phyloP scores from a whole-genome alignment of 2,797 vertebrate species.

The Pantherophis vulpinus region DNA sequence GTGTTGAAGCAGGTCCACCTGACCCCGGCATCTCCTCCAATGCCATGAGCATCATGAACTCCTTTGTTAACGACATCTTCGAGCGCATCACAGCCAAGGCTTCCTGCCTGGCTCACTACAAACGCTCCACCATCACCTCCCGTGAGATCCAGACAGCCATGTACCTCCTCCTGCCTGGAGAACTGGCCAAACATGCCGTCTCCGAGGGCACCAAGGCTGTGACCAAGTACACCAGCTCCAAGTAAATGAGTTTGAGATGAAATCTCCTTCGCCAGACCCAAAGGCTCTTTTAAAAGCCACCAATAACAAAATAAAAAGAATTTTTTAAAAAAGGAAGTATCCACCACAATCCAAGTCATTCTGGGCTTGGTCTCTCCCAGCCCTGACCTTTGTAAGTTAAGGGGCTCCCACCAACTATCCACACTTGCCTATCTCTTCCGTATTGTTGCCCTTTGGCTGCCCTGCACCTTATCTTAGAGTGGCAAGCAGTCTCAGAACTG shows the following conservation, averaged over 20 bases:
- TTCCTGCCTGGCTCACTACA: conserved; percentile 74
- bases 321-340: neutral
- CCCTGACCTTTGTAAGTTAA: neutral
- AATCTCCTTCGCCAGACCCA: too few relatives aligned
- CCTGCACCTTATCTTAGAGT: neutral
- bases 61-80: conserved; percentile 78
- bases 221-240: too few relatives aligned
- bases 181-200: too few relatives aligned
- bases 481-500: neutral
- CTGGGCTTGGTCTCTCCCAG: neutral
- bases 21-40: conserved; percentile 72
- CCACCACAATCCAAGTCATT: neutral
- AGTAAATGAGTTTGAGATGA: too few relatives aligned
- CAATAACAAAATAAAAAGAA: too few relatives aligned
- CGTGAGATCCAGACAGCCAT: too few relatives aligned
- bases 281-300: too few relatives aligned
- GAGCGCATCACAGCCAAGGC: conserved; percentile 74
- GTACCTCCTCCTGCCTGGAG: too few relatives aligned
- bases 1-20: neutral
- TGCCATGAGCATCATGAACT: conserved; percentile 75
- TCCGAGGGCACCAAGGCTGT: too few relatives aligned
- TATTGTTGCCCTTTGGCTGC: neutral
- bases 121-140: neutral
- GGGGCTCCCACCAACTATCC: neutral
- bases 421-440: neutral